Evolutionary conservation across 2,888 invertebrate genomes (phyloP).

Genomic region (Mystacides longicornis): DNA sequence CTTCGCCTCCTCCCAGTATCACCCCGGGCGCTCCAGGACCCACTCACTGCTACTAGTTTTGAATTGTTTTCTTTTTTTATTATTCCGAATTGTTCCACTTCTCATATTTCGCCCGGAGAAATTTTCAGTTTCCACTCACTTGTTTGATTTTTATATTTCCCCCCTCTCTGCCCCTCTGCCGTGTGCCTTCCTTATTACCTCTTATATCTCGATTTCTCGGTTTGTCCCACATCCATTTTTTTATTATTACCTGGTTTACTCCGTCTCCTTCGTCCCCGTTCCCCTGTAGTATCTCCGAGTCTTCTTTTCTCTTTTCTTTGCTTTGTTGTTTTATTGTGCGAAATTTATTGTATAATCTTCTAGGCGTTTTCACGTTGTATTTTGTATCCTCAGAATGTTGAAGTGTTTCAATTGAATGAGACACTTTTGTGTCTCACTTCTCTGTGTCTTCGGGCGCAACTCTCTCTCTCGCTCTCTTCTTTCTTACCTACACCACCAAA

Average conservation of each 20-base stretch:
- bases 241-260: conserved; percentile 5
- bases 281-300: conserved; percentile 6
- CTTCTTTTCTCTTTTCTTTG: background rate
- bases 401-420: background rate
- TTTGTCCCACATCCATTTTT: conserved; percentile 6
- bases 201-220: conserved; percentile 24
- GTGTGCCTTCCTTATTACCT: conserved; percentile 14
- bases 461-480: too few species aligned
- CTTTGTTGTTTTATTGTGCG: background rate
- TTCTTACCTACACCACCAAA: too few species aligned
- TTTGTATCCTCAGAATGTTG: conserved; percentile 7
- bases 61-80: too few species aligned
- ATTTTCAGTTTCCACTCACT: conserved; percentile 7
- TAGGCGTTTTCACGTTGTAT: conserved; percentile 7
- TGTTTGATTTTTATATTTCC: conserved; percentile 17
- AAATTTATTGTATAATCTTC: conserved; percentile 12
- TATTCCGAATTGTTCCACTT: background rate
- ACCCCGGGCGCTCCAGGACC: too few species aligned
- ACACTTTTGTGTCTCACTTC: too few species aligned
- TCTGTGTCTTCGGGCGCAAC: too few species aligned
- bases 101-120: background rate
- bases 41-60: too few species aligned
- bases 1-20: too few species aligned
- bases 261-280: background rate
- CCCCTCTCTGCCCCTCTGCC: background rate